Conservation (phyloP, 1,140 invertebrate genomes). For the Tetramorium alpestre region DNA sequence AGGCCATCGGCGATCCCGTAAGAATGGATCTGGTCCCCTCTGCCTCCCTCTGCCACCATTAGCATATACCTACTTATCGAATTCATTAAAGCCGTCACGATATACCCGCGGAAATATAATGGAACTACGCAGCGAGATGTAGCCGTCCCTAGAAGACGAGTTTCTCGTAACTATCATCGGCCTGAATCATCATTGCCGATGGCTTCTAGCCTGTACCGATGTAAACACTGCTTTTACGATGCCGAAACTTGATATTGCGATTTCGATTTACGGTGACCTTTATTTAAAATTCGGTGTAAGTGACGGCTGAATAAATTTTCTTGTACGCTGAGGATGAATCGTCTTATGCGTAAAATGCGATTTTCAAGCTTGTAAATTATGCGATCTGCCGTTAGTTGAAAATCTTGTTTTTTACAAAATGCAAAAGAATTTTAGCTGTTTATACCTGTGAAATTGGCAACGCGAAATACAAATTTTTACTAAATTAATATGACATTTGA, state of each 20-base stretch:
- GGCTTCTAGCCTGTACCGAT: neutral
- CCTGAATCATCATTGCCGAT: neutral
- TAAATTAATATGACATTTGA: too few relatives aligned
- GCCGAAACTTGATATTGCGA: conserved; percentile 1
- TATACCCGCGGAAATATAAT: conserved; percentile 59
- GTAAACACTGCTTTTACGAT: conserved; percentile 32
- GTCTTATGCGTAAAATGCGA: neutral
- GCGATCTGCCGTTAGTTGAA: neutral
- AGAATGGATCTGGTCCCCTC: conserved; percentile 30
- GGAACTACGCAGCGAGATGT: conserved; percentile 26
- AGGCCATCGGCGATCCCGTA: conserved; percentile 30
- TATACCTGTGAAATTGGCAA: too few relatives aligned
- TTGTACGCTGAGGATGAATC: neutral
- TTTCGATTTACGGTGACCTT: conserved; percentile 34
- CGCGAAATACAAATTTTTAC: too few relatives aligned
- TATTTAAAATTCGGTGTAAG: conserved; percentile 2
- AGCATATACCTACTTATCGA: conserved; percentile 72
- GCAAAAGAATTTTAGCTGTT: neutral
- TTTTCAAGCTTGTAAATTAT: conserved; percentile 13
- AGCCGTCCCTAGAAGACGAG: conserved; percentile 1
- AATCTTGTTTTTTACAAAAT: neutral
- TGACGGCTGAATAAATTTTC: conserved; percentile 36
- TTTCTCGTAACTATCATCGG: conserved; percentile 26
- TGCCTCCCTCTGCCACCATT: conserved; percentile 39
- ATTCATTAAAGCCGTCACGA: conserved; percentile 70